phyloP scores from a whole-genome alignment of 2,113 vertebrate species.

The Orcinus orca region DNA sequence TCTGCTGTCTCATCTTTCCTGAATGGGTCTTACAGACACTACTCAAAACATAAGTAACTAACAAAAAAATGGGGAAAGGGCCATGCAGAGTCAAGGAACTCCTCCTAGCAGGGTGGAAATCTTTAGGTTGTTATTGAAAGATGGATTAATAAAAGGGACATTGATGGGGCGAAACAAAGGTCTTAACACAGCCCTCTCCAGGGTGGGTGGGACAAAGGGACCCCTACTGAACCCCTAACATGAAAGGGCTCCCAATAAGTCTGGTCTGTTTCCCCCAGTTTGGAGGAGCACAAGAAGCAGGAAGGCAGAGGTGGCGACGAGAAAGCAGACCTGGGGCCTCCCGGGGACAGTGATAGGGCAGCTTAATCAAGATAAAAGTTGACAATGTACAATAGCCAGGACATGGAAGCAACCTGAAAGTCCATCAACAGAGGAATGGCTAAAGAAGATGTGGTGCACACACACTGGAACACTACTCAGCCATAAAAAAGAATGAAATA shows the following conservation, averaged over 20 bases:
- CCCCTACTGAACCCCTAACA: background rate
- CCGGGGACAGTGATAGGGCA: rapidly evolving
- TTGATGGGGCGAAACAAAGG: rapidly evolving
- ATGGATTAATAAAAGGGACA: rapidly evolving
- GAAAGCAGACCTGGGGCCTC: rapidly evolving
- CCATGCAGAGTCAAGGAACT: rapidly evolving
- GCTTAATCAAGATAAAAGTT: rapidly evolving
- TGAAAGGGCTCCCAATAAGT: background rate
- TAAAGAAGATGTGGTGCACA: rapidly evolving
- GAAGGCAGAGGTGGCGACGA: too few species aligned
- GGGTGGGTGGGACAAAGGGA: background rate
- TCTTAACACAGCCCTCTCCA: background rate
- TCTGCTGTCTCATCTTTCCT: background rate
- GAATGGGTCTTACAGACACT: background rate
- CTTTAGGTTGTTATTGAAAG: background rate
- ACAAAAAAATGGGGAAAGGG: background rate
- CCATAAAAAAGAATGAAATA: background rate
- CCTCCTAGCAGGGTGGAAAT: rapidly evolving
- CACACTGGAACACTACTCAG: background rate
- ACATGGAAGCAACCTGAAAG: background rate
- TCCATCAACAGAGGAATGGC: rapidly evolving
- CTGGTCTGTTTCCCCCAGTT: too few species aligned
- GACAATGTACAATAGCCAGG: background rate
- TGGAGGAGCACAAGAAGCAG: background rate
- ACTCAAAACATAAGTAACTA: background rate